Base-by-base conservation (phyloP, 2,113 vertebrate genomes). In the Mastomys coucha region DNA sequence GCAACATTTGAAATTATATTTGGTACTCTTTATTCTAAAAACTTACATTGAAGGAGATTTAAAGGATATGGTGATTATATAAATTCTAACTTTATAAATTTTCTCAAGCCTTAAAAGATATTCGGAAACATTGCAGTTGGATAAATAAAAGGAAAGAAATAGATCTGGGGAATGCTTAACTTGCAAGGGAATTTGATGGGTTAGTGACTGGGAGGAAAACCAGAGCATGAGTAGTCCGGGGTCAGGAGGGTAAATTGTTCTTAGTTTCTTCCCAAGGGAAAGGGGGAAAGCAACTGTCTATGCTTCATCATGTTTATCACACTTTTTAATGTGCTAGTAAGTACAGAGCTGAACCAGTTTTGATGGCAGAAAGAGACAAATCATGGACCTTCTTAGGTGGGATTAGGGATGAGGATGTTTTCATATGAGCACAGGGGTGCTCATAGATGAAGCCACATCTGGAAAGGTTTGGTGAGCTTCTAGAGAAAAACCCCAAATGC, bases 1-100 rank as follows among this genome's bases (percentile, higher is more conserved):
- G 76, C 49, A 65, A 33, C 16, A 67, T 91, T 81, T 95, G n/a
- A 91, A 90, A 92, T 93, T 76, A 91, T 89, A 67, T 90, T 92
- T 80, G 93, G 84, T 81, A 77, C 53, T 84, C 53, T 84, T 69
- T 92, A 91, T 31, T 93, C n/a, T 95, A 84, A 89, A 96, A 91
- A 8, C 93, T 81, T 2, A 36, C 31, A 49, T 86, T 88, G 77
- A 95, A 92, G 10, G 16, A 90, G 39, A 82, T 89, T 56, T 88
- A 63, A 95, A 94, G 70, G 63, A 90, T 97, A 90, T 19, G 39
- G 24, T 91, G 76, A 51, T 94, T 80, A 63, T 91, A 80, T 42
- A 33, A 65, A 91, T 63, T 69, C 0, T 95, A 58, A 20, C 58
- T 91, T 91, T 63, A 87, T 89, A 89, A 26, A 88, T 63, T 89